phyloP scores from a whole-genome alignment of 2,113 vertebrate genomes.

The Camarhynchus parvulus region DNA sequence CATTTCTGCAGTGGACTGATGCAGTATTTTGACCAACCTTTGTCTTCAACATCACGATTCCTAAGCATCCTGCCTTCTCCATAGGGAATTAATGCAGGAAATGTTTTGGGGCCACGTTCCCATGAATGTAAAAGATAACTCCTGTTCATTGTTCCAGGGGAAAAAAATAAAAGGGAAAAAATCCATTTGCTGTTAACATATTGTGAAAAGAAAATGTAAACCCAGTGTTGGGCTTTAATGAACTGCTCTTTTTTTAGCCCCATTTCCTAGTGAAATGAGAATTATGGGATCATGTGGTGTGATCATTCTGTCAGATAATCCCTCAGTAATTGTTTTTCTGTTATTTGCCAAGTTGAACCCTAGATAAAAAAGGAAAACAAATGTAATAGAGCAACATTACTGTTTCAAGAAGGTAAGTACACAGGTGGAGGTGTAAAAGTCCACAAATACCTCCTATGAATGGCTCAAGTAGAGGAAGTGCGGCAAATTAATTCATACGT shows the following conservation, averaged over 20 bases:
- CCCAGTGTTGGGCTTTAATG: neutral
- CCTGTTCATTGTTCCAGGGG: conserved; percentile 21
- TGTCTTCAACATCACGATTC: conserved; percentile 20
- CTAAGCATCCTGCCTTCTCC: conserved; percentile 62
- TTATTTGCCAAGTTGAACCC: neutral
- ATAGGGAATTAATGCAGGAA: conserved; percentile 57
- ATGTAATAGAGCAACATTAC: neutral
- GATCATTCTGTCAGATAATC: neutral
- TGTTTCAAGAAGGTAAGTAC: neutral
- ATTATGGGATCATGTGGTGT: neutral
- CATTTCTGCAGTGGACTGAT: neutral
- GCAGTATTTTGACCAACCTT: conserved; percentile 37
- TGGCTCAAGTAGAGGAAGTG: neutral
- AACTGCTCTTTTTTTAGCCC: neutral
- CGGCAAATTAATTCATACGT: neutral
- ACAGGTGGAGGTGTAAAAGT: neutral
- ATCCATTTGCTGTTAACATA: neutral
- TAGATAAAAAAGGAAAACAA: neutral
- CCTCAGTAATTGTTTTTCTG: neutral
- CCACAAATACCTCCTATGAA: neutral
- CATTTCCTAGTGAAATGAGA: neutral
- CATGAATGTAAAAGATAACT: conserved; percentile 48
- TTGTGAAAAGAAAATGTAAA: neutral
- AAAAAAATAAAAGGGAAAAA: neutral
- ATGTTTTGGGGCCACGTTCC: conserved; percentile 28